A percentile compares a stretch with the other conserved stretches of the same genome.
These are phyloP conservation scores for Sabellastarte sp. DNA, from an alignment of 2,888 invertebrate genomes.

Conservation along the genomic window DNA sequence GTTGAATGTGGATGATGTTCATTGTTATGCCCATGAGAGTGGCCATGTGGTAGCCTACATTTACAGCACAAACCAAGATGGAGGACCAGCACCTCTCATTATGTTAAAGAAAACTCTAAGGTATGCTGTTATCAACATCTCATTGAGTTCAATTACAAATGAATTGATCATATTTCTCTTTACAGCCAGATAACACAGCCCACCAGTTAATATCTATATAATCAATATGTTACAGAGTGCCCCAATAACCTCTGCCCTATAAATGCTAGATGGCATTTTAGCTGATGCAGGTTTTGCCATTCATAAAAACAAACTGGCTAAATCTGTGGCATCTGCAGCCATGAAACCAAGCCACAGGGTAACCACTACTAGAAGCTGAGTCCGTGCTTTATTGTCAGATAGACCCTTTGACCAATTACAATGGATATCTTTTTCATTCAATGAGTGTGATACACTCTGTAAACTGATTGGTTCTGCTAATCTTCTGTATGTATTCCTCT, in stretches of 20 bases:
- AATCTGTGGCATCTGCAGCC: conserved; percentile 88
- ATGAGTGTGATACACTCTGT: too few relatives aligned
- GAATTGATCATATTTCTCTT: conserved; percentile 76
- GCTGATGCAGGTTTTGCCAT: conserved; percentile 81
- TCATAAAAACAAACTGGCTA: conserved; percentile 90
- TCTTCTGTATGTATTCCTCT: too few relatives aligned
- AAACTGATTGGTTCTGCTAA: too few relatives aligned
- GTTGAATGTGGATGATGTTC: too few relatives aligned
- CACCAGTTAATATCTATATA: conserved; percentile 97
- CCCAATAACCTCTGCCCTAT: conserved; percentile 92
- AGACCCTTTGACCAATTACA: conserved; percentile 21
- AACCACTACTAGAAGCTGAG: conserved; percentile 49
- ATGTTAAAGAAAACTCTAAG: conserved; percentile 91
- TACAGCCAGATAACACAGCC: conserved; percentile 92
- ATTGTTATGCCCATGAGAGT: conserved; percentile 5
- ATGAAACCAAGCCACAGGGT: conserved; percentile 53
- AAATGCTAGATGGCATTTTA: conserved; percentile 89
- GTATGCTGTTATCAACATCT: conserved; percentile 85
- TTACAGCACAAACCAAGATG: background rate
- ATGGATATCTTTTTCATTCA: conserved; percentile 8
- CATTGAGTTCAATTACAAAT: conserved; percentile 82
- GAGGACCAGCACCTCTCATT: conserved; percentile 72
- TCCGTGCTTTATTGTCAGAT: conserved; percentile 42
- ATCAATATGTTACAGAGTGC: conserved; percentile 92
- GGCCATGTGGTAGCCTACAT: too few relatives aligned